phyloP scores from a whole-genome alignment of 2,888 invertebrate species.

The Anticlea derivata region DNA sequence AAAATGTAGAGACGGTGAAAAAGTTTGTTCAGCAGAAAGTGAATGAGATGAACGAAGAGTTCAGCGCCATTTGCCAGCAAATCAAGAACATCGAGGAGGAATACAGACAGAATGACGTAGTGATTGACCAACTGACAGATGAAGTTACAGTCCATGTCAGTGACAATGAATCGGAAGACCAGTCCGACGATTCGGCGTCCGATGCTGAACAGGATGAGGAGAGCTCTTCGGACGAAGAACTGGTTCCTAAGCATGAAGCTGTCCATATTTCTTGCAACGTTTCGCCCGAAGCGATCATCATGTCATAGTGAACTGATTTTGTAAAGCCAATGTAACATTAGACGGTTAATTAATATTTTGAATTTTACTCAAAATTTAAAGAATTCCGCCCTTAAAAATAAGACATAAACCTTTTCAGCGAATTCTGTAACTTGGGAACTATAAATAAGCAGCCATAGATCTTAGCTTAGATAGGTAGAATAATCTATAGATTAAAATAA shows the following conservation, averaged over 20 bases:
- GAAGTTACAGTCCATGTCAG: constrained; percentile 10
- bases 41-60: constrained; percentile 2
- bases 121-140: constrained; percentile 17
- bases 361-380: no score
- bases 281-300: not conserved
- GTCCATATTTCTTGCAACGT: constrained; percentile 1
- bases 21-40: constrained; percentile 6
- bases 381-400: no score
- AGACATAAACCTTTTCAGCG: no score
- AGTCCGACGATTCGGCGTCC: constrained; percentile 5
- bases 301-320: no score
- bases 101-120: constrained; percentile 11
- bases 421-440: no score
- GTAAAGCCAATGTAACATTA: no score
- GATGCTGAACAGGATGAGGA: constrained; percentile 9
- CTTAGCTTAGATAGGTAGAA: no score
- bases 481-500: no score
- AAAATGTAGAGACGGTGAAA: constrained; percentile 4
- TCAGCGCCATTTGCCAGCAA: constrained; percentile 1
- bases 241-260: not conserved
- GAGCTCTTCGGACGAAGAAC: constrained; percentile 13
- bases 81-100: constrained; percentile 6
- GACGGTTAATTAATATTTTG: no score
- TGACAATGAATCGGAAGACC: constrained; percentile 7
- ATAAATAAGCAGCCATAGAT: no score